Evolutionary conservation across 1,140 invertebrate species (phyloP).

Genomic region (Drosophila pruinosa): DNA sequence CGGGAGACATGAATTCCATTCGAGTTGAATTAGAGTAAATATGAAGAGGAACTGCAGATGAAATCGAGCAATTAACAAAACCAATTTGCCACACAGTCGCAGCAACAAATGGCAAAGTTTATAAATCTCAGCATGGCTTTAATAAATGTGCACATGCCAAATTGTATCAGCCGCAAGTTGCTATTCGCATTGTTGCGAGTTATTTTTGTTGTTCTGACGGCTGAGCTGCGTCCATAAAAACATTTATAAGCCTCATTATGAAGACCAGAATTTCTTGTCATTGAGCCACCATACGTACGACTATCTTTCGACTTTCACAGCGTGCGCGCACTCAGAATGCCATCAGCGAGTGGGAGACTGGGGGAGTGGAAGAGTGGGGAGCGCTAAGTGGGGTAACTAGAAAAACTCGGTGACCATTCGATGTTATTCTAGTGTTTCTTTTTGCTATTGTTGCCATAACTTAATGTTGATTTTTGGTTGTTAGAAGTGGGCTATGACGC

Average conservation of each 20-base stretch:
- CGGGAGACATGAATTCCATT: slow-evolving; percentile 2
- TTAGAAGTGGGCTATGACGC: slow-evolving; percentile 70
- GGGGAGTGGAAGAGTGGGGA: not conserved
- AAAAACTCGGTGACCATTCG: slow-evolving; percentile 42
- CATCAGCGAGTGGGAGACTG: not conserved
- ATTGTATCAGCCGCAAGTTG: slow-evolving; percentile 42
- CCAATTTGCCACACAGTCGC: slow-evolving; percentile 63
- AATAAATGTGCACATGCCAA: slow-evolving; percentile 80
- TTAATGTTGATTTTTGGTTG: slow-evolving; percentile 75
- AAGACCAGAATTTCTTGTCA: slow-evolving; percentile 80
- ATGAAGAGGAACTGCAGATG: slow-evolving; percentile 21
- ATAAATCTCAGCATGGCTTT: slow-evolving; percentile 58
- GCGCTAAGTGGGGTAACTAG: slow-evolving; percentile 11
- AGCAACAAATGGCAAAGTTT: slow-evolving; percentile 33
- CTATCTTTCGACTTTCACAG: slow-evolving; percentile 69
- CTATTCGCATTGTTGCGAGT: slow-evolving; percentile 16
- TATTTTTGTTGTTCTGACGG: slow-evolving; percentile 52
- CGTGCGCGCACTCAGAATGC: slow-evolving; percentile 54
- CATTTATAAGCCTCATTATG: slow-evolving; percentile 81
- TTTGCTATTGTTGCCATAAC: slow-evolving; percentile 74
- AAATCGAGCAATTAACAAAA: slow-evolving; percentile 67
- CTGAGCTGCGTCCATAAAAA: slow-evolving; percentile 71
- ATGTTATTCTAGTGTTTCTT: slow-evolving; percentile 37
- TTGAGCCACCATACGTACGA: slow-evolving; percentile 48
- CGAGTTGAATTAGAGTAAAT: slow-evolving; percentile 16